phyloP scores from a whole-genome alignment of 2,888 invertebrate genomes.

The Diadegma fenestrale region DNA sequence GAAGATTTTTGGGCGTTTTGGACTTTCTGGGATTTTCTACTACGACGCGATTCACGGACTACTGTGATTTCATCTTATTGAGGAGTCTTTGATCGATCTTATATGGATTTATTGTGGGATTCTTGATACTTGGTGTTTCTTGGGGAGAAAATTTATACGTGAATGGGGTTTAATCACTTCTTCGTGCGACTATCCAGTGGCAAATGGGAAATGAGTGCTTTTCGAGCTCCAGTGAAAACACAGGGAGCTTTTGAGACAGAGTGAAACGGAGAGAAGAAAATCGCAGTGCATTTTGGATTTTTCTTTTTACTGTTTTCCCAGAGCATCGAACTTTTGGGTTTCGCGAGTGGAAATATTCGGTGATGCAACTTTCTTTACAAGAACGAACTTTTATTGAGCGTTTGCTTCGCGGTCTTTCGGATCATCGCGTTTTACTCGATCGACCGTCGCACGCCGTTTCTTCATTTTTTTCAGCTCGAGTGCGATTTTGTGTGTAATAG shows the following conservation, averaged over 20 bases:
- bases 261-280: background rate
- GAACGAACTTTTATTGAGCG: background rate
- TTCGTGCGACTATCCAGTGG: background rate
- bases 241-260: background rate
- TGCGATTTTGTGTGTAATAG: background rate
- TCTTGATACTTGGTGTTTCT: background rate
- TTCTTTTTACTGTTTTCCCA: background rate
- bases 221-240: background rate
- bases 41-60: background rate
- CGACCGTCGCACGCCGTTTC: background rate
- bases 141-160: background rate
- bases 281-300: background rate
- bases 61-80: background rate
- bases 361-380: background rate
- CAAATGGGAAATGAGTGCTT: background rate
- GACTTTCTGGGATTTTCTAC: background rate
- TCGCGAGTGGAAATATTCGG: background rate
- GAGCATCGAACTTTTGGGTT: background rate
- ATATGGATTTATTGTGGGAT: background rate
- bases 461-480: background rate
- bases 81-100: background rate
- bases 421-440: background rate
- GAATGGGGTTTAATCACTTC: background rate
- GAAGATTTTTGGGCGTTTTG: background rate
- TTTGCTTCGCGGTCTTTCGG: background rate